These are phyloP conservation scores for Arctia plantaginis DNA, from an alignment of 2,888 invertebrate genomes.

Conservation along the genomic window DNA sequence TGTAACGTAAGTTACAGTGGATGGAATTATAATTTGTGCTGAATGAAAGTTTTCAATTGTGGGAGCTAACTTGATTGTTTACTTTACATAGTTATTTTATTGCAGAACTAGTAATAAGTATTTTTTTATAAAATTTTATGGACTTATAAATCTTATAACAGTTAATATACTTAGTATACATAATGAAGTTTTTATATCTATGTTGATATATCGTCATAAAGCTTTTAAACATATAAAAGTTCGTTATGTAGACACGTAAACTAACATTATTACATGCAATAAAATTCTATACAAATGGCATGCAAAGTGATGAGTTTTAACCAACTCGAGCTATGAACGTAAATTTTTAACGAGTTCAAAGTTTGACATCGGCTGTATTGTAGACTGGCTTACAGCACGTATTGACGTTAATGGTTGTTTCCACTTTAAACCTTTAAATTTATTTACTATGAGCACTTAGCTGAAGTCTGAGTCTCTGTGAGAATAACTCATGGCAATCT, in stretches of 20 bases:
- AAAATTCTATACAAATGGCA: conserved; percentile 52
- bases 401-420: conserved; percentile 44
- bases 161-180: neutral
- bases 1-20: neutral
- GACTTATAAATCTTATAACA: neutral
- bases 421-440: conserved; percentile 45
- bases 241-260: conserved; percentile 30
- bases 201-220: conserved; percentile 24
- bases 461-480: neutral
- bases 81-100: neutral
- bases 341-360: conserved; percentile 70
- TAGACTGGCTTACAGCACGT: conserved; percentile 42
- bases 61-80: neutral
- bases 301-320: conserved; percentile 60
- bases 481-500: neutral
- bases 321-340: conserved; percentile 56
- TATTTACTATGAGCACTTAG: neutral
- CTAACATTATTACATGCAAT: conserved; percentile 48
- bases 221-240: conserved; percentile 37
- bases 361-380: conserved; percentile 58
- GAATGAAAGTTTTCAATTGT: neutral
- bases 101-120: neutral
- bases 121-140: neutral
- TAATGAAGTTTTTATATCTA: conserved; percentile 16
- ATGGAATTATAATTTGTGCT: neutral